Percentiles rank a stretch among this genome's conserved stretches.
Evolutionary conservation across 2,797 vertebrate genomes (phyloP).

Genomic region (Coracias cyanogaster): DNA sequence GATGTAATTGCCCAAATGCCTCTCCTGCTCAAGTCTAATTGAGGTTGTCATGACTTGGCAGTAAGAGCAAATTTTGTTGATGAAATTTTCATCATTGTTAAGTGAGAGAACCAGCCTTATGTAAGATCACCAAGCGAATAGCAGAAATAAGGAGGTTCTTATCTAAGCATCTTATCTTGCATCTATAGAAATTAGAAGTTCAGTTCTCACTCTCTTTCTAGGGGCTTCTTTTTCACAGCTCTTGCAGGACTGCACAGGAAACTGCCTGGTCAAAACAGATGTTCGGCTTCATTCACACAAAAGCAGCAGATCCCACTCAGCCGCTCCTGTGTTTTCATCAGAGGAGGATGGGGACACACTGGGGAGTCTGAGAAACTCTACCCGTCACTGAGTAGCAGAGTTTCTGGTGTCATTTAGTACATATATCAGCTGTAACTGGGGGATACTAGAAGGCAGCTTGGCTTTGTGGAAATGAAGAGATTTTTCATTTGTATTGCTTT

Average conservation of each 20-base stretch:
- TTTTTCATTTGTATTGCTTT: slow-evolving; percentile 36
- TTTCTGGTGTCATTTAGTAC: slow-evolving; percentile 27
- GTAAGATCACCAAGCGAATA: not conserved
- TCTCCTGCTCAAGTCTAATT: slow-evolving; percentile 27
- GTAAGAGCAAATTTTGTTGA: slow-evolving; percentile 56
- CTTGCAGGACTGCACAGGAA: slow-evolving; percentile 27
- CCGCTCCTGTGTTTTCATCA: not conserved
- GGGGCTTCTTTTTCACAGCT: not conserved
- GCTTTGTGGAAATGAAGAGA: not conserved
- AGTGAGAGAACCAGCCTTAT: slow-evolving; percentile 18
- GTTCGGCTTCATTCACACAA: not conserved
- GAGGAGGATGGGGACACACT: not conserved
- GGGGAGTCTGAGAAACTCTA: not conserved
- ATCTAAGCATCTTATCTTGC: not conserved
- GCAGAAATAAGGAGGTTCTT: not conserved
- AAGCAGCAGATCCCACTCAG: not conserved
- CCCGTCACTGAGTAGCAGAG: not conserved
- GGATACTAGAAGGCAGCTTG: not conserved
- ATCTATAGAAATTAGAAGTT: slow-evolving; percentile 4
- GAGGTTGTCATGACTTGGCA: slow-evolving; percentile 67
- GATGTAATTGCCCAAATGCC: slow-evolving; percentile 51
- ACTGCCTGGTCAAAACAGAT: slow-evolving; percentile 8
- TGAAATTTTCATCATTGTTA: slow-evolving; percentile 60
- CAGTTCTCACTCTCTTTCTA: not conserved
- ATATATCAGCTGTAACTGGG: not conserved